Evolutionary conservation across 1,140 invertebrate species (phyloP).

Genomic region (Maconellicoccus hirsutus): DNA sequence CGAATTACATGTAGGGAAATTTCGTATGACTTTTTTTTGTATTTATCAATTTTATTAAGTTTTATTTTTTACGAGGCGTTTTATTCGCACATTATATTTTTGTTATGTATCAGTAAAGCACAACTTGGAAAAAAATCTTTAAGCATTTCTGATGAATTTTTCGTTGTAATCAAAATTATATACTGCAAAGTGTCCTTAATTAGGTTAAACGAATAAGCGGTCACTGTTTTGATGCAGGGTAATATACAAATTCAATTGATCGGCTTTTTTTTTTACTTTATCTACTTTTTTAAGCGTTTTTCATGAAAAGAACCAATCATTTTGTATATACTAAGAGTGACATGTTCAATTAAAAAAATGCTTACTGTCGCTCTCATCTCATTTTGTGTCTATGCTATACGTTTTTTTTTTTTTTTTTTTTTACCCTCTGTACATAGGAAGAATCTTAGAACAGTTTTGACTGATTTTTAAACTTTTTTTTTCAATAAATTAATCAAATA

Average conservation of each 20-base stretch:
- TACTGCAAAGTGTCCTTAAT: background rate
- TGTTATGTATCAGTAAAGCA: background rate
- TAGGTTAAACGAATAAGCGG: background rate
- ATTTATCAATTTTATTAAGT: background rate
- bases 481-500: background rate
- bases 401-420: background rate
- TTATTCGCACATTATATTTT: background rate
- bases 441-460: background rate
- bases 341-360: background rate
- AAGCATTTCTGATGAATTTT: background rate
- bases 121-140: background rate
- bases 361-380: background rate
- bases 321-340: background rate
- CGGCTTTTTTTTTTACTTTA: background rate
- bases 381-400: background rate
- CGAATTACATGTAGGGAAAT: background rate
- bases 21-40: background rate
- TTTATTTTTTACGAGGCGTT: background rate
- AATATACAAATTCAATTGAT: background rate
- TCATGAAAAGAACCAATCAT: constrained; percentile 1
- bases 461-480: constrained; percentile 5
- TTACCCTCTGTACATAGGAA: background rate
- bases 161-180: background rate
- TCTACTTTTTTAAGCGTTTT: background rate
- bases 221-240: background rate